A percentile compares a stretch with the other conserved stretches of the same genome.
These are phyloP conservation scores for Anas capensis DNA, from an alignment of 2,797 vertebrate genomes.

Conservation along the genomic window DNA sequence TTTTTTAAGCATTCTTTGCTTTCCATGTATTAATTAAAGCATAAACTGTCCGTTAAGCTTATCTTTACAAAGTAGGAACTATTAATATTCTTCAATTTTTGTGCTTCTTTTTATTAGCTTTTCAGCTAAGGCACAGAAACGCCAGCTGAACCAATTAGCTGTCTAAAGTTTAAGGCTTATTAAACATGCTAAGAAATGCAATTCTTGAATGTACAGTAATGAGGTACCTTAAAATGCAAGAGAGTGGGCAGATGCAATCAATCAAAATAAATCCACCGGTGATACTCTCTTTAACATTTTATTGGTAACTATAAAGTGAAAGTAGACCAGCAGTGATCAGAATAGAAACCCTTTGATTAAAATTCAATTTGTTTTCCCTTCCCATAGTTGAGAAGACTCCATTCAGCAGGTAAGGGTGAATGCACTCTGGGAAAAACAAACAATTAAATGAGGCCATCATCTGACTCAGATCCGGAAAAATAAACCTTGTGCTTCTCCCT, in stretches of 20 bases:
- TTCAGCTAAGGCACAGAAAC: constrained; percentile 39
- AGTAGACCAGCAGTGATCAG: constrained; percentile 19
- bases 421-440: constrained; percentile 30
- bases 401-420: constrained; percentile 22
- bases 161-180: constrained; percentile 42
- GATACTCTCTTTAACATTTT: constrained; percentile 29
- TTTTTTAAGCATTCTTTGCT: not conserved
- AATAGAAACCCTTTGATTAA: constrained; percentile 57
- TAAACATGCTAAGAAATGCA: constrained; percentile 57
- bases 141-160: constrained; percentile 52
- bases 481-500: not conserved
- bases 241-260: constrained; percentile 49
- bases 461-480: not conserved
- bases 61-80: constrained; percentile 41
- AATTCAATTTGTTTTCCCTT: not conserved
- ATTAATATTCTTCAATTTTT: constrained; percentile 32
- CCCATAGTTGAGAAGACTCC: not conserved
- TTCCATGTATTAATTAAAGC: constrained; percentile 26
- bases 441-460: not conserved
- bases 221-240: constrained; percentile 58
- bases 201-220: constrained; percentile 2
- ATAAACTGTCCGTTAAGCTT: not conserved
- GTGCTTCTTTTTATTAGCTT: constrained; percentile 28
- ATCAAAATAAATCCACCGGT: constrained; percentile 31
- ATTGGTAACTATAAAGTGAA: constrained; percentile 31